Conservation (phyloP, 1,140 invertebrate genomes). For the Metopolophium dirhodum region DNA sequence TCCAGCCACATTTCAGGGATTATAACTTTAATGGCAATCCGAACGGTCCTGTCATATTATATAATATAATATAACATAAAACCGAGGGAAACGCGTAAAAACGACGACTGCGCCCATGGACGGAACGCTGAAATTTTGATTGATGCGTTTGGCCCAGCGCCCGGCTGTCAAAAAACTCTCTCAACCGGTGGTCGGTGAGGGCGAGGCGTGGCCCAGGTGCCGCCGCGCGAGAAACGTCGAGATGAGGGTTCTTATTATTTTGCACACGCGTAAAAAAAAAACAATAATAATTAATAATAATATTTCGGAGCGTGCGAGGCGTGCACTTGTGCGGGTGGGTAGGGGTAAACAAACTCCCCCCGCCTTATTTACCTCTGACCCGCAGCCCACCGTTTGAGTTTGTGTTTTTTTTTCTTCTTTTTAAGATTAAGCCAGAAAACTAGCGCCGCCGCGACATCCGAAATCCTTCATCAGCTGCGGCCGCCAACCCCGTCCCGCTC, state of each 20-base stretch:
- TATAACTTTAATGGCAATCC: slow-evolving; percentile 55
- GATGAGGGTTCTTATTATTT: slow-evolving; percentile 17
- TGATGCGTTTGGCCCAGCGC: slow-evolving; percentile 35
- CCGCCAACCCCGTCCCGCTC: not conserved
- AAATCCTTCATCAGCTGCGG: slow-evolving; percentile 17
- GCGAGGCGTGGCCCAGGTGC: not conserved
- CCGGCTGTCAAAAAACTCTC: slow-evolving; percentile 41
- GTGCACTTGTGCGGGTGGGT: no score
- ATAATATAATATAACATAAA: not conserved
- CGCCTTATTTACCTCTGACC: not conserved
- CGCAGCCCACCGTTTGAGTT: not conserved
- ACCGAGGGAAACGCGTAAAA: slow-evolving; percentile 36
- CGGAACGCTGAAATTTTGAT: slow-evolving; percentile 39
- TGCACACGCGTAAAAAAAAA: not conserved
- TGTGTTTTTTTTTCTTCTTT: not conserved
- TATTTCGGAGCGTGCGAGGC: not conserved
- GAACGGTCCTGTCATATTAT: slow-evolving; percentile 48
- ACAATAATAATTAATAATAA: slow-evolving; percentile 26
- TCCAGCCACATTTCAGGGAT: slow-evolving; percentile 50
- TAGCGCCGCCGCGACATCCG: not conserved
- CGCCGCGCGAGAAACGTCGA: not conserved
- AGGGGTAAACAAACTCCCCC: not conserved
- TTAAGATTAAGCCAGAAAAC: not conserved
- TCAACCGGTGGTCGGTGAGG: not conserved
- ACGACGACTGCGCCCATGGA: not conserved